Base-by-base conservation (phyloP, 1,140 invertebrate genomes). In the Bacillus rossius region DNA sequence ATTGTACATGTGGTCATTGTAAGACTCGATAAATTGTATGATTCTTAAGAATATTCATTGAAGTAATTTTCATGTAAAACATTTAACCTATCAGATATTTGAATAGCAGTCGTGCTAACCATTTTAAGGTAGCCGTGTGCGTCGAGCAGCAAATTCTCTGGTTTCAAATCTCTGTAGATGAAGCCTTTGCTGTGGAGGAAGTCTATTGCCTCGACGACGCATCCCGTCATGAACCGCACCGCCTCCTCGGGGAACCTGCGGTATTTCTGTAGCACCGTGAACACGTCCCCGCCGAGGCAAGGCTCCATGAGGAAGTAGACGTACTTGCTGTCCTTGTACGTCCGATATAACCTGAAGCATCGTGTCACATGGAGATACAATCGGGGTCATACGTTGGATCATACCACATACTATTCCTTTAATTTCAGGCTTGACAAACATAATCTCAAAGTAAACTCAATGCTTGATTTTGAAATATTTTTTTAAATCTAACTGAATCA, bases 261-360 rank as follows among this genome's bases (percentile, higher is more conserved):
- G 55, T 79, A 75, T 59, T 77, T 81, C 57, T 88, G 83, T 23
- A 99, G 80, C 16, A 97, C 86, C 8, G 94, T 97, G 95, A 96
- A 99, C 8, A 99, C 84, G 74, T 99, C 96, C 14, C 97, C 97
- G 5, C 96, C 96, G 40, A 99, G 81, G 72, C 96, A 96, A 0
- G 91, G 86, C 77, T 99, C 97, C 86, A 99, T 89, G 37, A 99
- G 74, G 79, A 99, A 96, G 72, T 99, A 99, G 5, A 99, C 84
- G 72, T 95, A 98, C 71, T 97, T 98, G 47, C 80, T 81, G 75
- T 98, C 95, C 71, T 93, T 92, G 73, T 91, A 99, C 1, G 96
- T 99, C 60, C 86, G 87, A 75, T 91, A 97, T 49, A 98, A 79
- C 68, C 93, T 96, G 69, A 59, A 77, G 64, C 63, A 68, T n/a